phyloP scores from a whole-genome alignment of 1,140 invertebrate genomes.

The Aphelenchoides besseyi region DNA sequence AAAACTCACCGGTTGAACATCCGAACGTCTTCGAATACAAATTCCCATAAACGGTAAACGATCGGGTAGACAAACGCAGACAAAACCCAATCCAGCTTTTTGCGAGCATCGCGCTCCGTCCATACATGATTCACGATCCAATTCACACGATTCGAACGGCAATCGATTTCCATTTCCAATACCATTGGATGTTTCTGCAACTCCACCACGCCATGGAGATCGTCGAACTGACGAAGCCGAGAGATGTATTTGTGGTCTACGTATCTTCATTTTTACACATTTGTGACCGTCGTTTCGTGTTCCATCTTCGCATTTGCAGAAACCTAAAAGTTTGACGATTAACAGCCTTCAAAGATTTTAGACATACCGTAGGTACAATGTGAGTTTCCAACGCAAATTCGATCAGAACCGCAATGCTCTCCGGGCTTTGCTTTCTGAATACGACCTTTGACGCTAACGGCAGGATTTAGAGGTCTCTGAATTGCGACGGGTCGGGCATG shows the following conservation, averaged over 20 bases:
- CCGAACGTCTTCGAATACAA: slow-evolving; percentile 36
- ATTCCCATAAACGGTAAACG: slow-evolving; percentile 31
- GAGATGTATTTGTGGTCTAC: not conserved
- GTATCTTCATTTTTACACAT: not conserved
- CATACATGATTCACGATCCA: slow-evolving; percentile 23
- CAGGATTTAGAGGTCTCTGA: not conserved
- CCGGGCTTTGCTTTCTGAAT: not conserved
- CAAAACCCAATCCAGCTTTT: slow-evolving; percentile 22
- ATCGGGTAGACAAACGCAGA: slow-evolving; percentile 42
- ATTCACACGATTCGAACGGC: slow-evolving; percentile 1
- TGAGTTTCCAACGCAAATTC: slow-evolving; percentile 53
- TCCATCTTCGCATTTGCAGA: slow-evolving; percentile 52
- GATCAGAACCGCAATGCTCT: slow-evolving; percentile 25
- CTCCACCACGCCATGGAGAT: not conserved
- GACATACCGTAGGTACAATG: too few relatives aligned
- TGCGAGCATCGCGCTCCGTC: not conserved
- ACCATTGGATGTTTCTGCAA: not conserved
- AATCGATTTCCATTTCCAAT: not conserved
- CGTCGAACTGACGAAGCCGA: not conserved
- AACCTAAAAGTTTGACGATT: slow-evolving; percentile 35
- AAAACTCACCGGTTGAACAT: slow-evolving; percentile 30
- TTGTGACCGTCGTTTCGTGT: slow-evolving; percentile 35
- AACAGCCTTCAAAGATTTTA: too few relatives aligned
- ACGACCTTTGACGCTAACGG: too few relatives aligned
- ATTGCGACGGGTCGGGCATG: not conserved